Conservation (phyloP, 2,113 vertebrate species). For the Reinhardtius hippoglossoides region DNA sequence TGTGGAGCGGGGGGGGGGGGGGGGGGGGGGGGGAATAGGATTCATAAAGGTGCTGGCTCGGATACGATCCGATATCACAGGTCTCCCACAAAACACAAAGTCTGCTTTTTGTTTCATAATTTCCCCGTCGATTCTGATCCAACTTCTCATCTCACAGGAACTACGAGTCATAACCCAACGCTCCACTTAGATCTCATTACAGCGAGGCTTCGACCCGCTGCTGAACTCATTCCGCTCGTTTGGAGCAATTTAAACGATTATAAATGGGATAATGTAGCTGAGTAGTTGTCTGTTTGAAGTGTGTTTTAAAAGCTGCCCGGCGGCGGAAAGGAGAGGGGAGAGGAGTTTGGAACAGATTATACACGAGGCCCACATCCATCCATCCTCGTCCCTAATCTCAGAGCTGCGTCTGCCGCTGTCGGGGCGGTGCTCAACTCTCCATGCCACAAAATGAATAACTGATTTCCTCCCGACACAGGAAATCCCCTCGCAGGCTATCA, state of each 20-base stretch:
- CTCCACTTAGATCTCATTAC: neutral
- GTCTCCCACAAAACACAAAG: neutral
- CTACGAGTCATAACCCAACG: conserved; percentile 2
- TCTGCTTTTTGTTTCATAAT: neutral
- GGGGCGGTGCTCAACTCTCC: conserved; percentile 60
- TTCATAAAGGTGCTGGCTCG: neutral
- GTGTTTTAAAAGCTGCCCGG: conserved; percentile 8
- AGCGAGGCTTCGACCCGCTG: neutral
- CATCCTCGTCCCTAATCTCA: conserved; percentile 66
- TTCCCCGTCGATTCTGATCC: neutral
- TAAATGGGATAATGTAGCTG: neutral
- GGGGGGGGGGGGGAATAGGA: neutral
- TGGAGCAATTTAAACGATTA: neutral
- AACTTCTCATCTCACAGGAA: neutral
- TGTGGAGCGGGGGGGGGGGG: neutral
- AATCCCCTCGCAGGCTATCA: conserved; percentile 23
- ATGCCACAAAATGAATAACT: conserved; percentile 76
- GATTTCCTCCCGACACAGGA: conserved; percentile 61
- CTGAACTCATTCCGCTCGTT: conserved; percentile 11
- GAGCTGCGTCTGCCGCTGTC: conserved; percentile 63
- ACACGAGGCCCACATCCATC: conserved; percentile 49
- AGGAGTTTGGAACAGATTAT: conserved; percentile 45
- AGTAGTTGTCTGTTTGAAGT: neutral
- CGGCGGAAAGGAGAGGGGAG: conserved; percentile 23
- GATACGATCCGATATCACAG: neutral